Evolutionary conservation across 2,797 vertebrate genomes (phyloP).

Genomic region (Picus viridis): DNA sequence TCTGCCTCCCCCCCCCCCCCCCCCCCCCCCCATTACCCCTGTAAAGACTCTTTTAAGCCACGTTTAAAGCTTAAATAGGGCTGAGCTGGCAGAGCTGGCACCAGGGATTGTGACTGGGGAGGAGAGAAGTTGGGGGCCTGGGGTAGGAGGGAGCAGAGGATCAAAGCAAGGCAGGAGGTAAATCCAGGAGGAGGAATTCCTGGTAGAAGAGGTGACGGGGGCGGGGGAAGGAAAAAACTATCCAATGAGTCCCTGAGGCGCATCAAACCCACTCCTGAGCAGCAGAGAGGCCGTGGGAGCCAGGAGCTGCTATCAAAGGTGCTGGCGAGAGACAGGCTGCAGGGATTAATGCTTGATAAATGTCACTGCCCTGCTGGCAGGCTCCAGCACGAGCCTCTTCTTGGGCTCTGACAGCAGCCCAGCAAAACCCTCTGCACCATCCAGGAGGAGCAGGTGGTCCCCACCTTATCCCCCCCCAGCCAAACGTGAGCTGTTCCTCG

Average conservation of each 20-base stretch:
- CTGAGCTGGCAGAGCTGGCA: background rate
- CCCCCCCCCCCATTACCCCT: background rate
- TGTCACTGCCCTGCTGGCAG: slow-evolving; percentile 29
- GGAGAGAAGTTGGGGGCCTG: background rate
- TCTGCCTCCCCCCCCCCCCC: background rate
- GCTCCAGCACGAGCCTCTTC: background rate
- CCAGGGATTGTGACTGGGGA: background rate
- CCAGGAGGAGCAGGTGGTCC: background rate
- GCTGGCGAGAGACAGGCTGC: background rate
- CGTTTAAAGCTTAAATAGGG: slow-evolving; percentile 13
- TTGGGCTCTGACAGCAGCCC: background rate
- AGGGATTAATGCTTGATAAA: slow-evolving; percentile 62
- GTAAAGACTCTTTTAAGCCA: background rate
- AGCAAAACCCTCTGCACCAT: background rate
- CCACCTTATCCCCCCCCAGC: fast-evolving
- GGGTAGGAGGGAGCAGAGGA: background rate
- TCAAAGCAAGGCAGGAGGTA: background rate
- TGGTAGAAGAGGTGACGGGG: background rate
- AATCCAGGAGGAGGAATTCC: background rate
- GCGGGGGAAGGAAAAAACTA: background rate
- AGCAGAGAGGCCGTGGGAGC: background rate
- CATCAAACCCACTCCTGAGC: background rate
- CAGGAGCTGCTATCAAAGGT: background rate
- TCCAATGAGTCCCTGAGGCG: background rate
- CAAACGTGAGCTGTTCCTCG: background rate